Conservation (phyloP, 2,888 invertebrate species). For the Drosophila aldrichi region DNA sequence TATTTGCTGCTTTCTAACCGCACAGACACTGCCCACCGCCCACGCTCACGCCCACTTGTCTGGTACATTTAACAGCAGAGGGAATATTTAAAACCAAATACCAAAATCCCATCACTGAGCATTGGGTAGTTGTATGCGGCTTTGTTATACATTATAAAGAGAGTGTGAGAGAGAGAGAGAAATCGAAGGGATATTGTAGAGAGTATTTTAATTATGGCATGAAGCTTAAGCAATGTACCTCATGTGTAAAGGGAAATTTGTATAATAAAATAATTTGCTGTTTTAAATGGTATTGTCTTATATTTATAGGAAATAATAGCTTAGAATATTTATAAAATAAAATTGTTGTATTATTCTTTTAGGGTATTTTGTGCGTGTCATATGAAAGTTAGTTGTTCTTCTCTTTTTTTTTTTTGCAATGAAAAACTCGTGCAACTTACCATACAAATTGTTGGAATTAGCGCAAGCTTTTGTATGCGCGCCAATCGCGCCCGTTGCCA, state of each 20-base stretch:
- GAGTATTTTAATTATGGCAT: not conserved
- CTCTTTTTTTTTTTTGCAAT: slow-evolving; percentile 20
- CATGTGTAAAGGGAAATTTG: no score
- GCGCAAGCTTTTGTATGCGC: slow-evolving; percentile 45
- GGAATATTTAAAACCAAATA: slow-evolving; percentile 28
- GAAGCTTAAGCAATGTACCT: no score
- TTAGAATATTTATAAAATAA: no score
- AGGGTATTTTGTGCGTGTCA: not conserved
- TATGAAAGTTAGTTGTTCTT: not conserved
- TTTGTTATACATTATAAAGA: slow-evolving; percentile 10
- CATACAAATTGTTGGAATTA: slow-evolving; percentile 72
- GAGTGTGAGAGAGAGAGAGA: not conserved
- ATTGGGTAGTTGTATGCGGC: slow-evolving; percentile 30
- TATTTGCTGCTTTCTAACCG: slow-evolving; percentile 74
- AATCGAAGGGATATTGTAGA: not conserved
- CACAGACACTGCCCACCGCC: slow-evolving; percentile 27
- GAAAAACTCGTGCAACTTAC: slow-evolving; percentile 48
- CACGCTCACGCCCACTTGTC: slow-evolving; percentile 49
- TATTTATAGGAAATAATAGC: not conserved
- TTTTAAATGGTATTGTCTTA: no score
- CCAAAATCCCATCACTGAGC: slow-evolving; percentile 38
- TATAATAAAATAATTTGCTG: no score
- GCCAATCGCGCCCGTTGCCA: not conserved
- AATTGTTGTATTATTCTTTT: no score
- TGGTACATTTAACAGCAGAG: slow-evolving; percentile 65